Percentiles rank a stretch among this genome's conserved stretches.
phyloP scores from a whole-genome alignment of 53 echinoderm and acorn worm species.

The Luidia sarsii region DNA sequence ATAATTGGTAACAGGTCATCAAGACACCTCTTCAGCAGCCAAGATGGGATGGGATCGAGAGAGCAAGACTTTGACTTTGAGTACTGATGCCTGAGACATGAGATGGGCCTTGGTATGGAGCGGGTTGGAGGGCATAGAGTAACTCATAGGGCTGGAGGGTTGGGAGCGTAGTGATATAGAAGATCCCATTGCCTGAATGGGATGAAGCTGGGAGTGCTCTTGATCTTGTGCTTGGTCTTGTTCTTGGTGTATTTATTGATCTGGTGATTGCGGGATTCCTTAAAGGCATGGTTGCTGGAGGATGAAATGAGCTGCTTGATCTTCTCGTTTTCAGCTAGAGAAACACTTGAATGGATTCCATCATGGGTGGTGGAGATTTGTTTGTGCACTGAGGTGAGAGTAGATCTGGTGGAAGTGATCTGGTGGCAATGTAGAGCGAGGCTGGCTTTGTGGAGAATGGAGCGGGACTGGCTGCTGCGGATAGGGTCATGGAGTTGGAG shows the following conservation, averaged over 20 bases:
- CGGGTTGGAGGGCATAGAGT: no score
- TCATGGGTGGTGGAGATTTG: neutral
- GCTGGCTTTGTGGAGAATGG: neutral
- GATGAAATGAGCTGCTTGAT: neutral
- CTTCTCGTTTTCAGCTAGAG: neutral
- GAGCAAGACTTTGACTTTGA: constrained; percentile 2
- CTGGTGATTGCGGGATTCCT: neutral
- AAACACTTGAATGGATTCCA: neutral
- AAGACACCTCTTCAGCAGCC: constrained; percentile 20
- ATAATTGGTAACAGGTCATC: constrained; percentile 9
- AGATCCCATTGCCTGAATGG: neutral
- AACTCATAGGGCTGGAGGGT: neutral
- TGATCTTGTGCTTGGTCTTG: neutral
- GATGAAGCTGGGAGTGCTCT: neutral
- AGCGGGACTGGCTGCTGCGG: neutral
- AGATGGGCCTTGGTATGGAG: no score
- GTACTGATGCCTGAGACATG: no score
- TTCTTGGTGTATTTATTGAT: neutral
- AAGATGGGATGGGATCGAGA: constrained; percentile 23
- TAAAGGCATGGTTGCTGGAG: neutral
- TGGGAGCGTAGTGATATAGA: neutral
- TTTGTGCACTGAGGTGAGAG: neutral
- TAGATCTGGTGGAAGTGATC: constrained; percentile 1
- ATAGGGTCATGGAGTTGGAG: constrained; percentile 3
- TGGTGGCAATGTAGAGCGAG: neutral